These are phyloP conservation scores for Channallabes apus DNA, from an alignment of 2,797 vertebrate species.

Conservation along the genomic window DNA sequence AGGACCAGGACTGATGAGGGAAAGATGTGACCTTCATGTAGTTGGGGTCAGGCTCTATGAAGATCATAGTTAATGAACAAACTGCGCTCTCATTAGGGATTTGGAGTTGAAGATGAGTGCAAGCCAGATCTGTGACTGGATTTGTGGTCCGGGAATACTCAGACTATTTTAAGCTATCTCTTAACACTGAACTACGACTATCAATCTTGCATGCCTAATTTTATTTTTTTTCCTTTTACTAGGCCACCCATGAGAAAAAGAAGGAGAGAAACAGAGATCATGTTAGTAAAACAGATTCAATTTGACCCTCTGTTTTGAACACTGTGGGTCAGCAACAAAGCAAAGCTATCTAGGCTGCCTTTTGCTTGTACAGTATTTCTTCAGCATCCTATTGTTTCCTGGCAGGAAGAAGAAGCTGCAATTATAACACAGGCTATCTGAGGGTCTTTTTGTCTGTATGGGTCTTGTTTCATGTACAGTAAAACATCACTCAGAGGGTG, in stretches of 20 bases:
- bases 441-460: background rate
- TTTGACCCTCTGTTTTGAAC: slow-evolving; percentile 1
- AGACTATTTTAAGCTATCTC: slow-evolving; percentile 54
- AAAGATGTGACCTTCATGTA: slow-evolving; percentile 12
- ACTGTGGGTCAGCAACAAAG: background rate
- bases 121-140: slow-evolving; percentile 35
- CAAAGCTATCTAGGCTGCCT: background rate
- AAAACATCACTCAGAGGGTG: too few relatives aligned
- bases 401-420: too few relatives aligned
- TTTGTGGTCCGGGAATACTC: slow-evolving; percentile 37
- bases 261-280: background rate
- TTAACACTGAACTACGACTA: slow-evolving; percentile 46
- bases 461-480: background rate
- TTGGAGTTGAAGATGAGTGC: slow-evolving; percentile 25
- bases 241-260: slow-evolving; percentile 57
- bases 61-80: slow-evolving; percentile 30
- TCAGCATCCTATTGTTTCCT: background rate
- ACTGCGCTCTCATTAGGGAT: slow-evolving; percentile 26
- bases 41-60: background rate
- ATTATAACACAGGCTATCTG: background rate
- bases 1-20: background rate
- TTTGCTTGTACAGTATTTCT: background rate
- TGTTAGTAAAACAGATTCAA: slow-evolving; percentile 19
- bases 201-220: slow-evolving; percentile 51
- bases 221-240: slow-evolving; percentile 38